Conservation (phyloP, 2,888 invertebrate genomes). For the Actias luna region DNA sequence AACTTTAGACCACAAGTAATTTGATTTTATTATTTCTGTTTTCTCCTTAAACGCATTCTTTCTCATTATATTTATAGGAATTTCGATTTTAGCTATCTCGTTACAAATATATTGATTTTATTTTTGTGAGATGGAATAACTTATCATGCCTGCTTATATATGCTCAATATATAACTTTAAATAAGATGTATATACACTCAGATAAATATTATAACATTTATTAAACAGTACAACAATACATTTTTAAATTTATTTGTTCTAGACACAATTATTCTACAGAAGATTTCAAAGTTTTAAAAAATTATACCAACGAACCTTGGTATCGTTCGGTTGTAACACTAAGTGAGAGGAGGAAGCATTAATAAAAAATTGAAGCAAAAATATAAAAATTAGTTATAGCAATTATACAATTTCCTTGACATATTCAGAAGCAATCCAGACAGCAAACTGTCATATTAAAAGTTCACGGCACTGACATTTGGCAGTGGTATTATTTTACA, state of each 20-base stretch:
- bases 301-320: not conserved
- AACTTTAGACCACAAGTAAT: not conserved
- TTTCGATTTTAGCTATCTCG: no score
- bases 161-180: no score
- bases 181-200: no score
- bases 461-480: constrained; percentile 48
- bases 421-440: constrained; percentile 19
- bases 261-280: not conserved
- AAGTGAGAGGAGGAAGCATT: not conserved
- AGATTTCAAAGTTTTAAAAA: not conserved
- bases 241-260: not conserved
- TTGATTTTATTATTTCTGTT: not conserved
- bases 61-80: not conserved
- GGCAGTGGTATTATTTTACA: constrained; percentile 21
- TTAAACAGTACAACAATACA: not conserved
- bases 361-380: not conserved
- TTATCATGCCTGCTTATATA: no score
- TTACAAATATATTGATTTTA: no score
- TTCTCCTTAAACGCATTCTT: not conserved
- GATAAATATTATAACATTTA: not conserved
- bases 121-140: no score
- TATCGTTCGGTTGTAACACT: not conserved
- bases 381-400: not conserved
- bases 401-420: constrained; percentile 35
- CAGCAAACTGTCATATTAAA: constrained; percentile 24